These are phyloP conservation scores for Myiotriccus ornatus DNA, from an alignment of 2,797 vertebrate genomes.

Conservation along the genomic window DNA sequence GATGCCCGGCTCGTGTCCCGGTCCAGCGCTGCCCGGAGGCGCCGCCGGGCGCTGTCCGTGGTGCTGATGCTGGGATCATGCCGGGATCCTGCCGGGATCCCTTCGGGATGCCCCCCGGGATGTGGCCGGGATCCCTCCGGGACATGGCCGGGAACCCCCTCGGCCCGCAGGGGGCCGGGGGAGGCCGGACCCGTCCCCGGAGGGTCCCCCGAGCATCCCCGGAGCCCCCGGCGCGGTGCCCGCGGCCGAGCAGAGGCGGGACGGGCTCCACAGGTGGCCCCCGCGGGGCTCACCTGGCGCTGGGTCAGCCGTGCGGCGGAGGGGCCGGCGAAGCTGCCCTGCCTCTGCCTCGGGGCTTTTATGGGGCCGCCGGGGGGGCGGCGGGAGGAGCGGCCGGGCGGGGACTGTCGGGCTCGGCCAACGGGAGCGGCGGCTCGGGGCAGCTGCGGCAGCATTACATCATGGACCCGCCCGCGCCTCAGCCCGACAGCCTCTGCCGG, in stretches of 20 bases:
- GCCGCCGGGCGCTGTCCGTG: conserved; percentile 8
- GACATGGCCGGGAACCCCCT: not conserved
- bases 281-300: conserved; percentile 2
- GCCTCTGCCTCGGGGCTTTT: conserved; percentile 57
- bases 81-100: not conserved
- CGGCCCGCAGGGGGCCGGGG: not conserved
- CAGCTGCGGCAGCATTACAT: conserved; percentile 68
- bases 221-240: not conserved
- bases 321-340: conserved; percentile 8
- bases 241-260: not conserved
- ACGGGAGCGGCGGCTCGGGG: conserved; percentile 33
- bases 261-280: not conserved
- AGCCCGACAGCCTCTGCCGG: conserved; percentile 53
- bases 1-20: not conserved
- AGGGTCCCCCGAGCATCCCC: not conserved
- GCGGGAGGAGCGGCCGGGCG: conserved; percentile 52
- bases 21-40: not conserved
- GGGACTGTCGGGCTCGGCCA: conserved; percentile 52
- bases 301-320: not conserved
- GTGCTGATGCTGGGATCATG: conserved; percentile 34
- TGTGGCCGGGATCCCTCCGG: not conserved
- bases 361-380: conserved; percentile 36
- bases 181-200: not conserved
- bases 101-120: not conserved
- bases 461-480: conserved; percentile 71